Percentiles rank a stretch among this genome's conserved stretches.
Evolutionary conservation across 2,797 vertebrate genomes (phyloP).

Genomic region (Acipenser ruthenus): DNA sequence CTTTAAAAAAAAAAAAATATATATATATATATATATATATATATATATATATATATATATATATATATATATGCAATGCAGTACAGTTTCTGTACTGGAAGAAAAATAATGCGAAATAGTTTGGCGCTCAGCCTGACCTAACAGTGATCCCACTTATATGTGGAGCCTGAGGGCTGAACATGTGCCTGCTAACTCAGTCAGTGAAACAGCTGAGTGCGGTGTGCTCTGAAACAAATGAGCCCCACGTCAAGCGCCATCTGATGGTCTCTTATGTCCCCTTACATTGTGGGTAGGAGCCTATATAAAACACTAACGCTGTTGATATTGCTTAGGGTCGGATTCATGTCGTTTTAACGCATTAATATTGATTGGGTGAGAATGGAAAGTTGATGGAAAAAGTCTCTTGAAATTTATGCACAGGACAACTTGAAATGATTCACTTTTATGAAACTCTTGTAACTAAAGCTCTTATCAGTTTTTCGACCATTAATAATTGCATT

Average conservation of each 20-base stretch:
- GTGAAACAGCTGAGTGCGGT: background rate
- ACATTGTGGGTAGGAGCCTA: too few relatives aligned
- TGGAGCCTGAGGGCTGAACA: slow-evolving; percentile 15
- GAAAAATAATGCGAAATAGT: slow-evolving; percentile 24
- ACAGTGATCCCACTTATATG: slow-evolving; percentile 33
- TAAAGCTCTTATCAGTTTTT: too few relatives aligned
- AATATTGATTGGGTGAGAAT: too few relatives aligned
- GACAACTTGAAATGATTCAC: too few relatives aligned
- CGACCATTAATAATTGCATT: too few relatives aligned
- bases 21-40: slow-evolving; percentile 34
- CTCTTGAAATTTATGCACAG: too few relatives aligned
- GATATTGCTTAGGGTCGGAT: too few relatives aligned
- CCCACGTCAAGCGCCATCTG: background rate
- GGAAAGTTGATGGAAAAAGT: too few relatives aligned
- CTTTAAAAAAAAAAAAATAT: slow-evolving; percentile 7
- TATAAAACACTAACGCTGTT: too few relatives aligned
- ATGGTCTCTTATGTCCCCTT: background rate
- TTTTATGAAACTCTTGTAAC: too few relatives aligned
- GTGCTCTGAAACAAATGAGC: background rate
- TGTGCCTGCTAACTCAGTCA: background rate
- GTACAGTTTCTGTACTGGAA: slow-evolving; percentile 33
- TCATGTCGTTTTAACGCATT: too few relatives aligned
- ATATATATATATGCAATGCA: slow-evolving; percentile 25
- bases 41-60: too few relatives aligned
- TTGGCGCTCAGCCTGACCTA: slow-evolving; percentile 25